phyloP scores from a whole-genome alignment of 2,888 invertebrate genomes.

The Pegoplata infirma region DNA sequence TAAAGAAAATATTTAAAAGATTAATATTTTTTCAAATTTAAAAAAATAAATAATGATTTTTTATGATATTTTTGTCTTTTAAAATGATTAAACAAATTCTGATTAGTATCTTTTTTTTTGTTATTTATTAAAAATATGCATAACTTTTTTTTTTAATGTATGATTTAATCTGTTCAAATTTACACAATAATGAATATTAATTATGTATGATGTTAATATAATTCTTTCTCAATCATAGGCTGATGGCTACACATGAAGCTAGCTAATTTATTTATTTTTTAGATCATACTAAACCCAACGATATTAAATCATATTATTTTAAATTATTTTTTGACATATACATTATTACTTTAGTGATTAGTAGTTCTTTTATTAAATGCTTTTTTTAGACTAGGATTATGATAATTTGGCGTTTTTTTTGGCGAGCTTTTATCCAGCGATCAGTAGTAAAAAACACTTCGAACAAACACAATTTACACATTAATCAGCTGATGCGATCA shows the following conservation, averaged over 20 bases:
- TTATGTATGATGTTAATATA: slow-evolving; percentile 25
- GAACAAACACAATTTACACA: not conserved
- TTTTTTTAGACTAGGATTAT: not conserved
- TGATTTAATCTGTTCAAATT: slow-evolving; percentile 10
- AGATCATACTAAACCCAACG: not conserved
- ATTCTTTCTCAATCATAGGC: not conserved
- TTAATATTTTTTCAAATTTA: not conserved
- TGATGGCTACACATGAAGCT: slow-evolving; percentile 46
- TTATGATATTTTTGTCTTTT: not conserved
- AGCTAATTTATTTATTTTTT: not conserved
- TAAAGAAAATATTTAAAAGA: slow-evolving; percentile 45
- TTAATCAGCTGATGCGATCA: not conserved
- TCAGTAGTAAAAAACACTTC: not conserved
- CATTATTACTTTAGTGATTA: not conserved
- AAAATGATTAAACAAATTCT: not conserved
- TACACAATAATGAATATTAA: slow-evolving; percentile 38
- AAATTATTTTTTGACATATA: not conserved
- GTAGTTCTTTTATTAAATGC: not conserved
- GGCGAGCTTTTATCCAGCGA: not conserved
- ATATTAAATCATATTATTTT: not conserved
- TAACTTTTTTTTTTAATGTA: slow-evolving; percentile 5
- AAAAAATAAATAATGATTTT: not conserved
- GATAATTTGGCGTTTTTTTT: no score
- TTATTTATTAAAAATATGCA: slow-evolving; percentile 22
- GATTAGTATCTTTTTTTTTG: not conserved